These are phyloP conservation scores for Strongylocentrotus purpuratus DNA, from an alignment of 35 echinoderm and acorn worm species.

Conservation along the genomic window DNA sequence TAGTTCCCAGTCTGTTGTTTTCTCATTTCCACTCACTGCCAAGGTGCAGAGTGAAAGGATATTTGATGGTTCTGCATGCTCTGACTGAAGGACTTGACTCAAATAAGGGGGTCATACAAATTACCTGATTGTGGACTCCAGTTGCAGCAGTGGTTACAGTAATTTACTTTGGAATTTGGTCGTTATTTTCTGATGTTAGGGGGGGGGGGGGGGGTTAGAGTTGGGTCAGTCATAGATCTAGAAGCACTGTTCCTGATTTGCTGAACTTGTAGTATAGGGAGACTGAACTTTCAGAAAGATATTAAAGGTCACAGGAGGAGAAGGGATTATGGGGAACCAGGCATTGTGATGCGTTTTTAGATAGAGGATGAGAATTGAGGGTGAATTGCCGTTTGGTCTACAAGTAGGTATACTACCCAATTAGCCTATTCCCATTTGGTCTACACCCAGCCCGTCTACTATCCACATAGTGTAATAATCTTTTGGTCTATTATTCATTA, in stretches of 20 bases:
- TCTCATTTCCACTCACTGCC: constrained; percentile 18
- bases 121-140: neutral
- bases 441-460: too few species aligned
- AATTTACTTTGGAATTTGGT: constrained; percentile 35
- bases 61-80: neutral
- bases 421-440: too few species aligned
- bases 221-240: neutral
- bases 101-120: constrained; percentile 17
- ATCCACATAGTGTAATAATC: too few species aligned
- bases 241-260: neutral
- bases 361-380: too few species aligned
- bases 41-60: constrained; percentile 37
- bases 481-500: too few species aligned
- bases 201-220: neutral
- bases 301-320: neutral
- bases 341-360: too few species aligned
- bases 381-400: too few species aligned
- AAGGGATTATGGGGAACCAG: neutral
- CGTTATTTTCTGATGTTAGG: constrained; percentile 12
- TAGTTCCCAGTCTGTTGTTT: constrained; percentile 4
- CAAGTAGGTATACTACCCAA: too few species aligned
- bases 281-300: neutral
- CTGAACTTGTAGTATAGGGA: neutral
- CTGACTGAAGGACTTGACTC: neutral
- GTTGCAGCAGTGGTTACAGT: constrained; percentile 24